Conservation (phyloP, 2,797 vertebrate genomes). For the Menidia menidia region DNA sequence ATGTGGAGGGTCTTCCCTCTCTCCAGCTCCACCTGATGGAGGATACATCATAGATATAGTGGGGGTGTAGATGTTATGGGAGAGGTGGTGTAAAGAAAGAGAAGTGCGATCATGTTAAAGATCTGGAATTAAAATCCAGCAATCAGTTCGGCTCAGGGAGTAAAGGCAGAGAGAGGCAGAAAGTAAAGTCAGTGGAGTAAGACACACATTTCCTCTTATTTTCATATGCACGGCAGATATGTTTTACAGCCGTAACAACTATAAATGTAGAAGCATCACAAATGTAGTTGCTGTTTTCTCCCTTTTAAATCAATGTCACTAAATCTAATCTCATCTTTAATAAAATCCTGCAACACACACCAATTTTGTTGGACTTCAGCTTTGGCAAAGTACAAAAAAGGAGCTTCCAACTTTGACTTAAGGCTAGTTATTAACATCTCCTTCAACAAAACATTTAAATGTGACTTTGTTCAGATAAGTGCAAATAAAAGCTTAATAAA, state of each 20-base stretch:
- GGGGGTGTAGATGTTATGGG: not conserved
- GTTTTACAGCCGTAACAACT: conserved; percentile 16
- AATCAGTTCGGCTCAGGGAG: conserved; percentile 34
- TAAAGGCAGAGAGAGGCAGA: conserved; percentile 37
- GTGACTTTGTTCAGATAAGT: too few species aligned
- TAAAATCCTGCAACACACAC: not conserved
- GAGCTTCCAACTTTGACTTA: too few species aligned
- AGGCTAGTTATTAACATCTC: too few species aligned
- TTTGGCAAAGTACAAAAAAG: too few species aligned
- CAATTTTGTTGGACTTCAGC: too few species aligned
- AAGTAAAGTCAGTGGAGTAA: conserved; percentile 30
- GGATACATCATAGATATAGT: conserved; percentile 5
- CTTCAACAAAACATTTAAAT: too few species aligned
- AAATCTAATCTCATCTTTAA: not conserved
- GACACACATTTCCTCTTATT: conserved; percentile 20
- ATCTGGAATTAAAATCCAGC: conserved; percentile 34
- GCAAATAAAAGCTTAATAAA: too few species aligned
- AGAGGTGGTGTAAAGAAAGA: not conserved
- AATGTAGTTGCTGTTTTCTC: not conserved
- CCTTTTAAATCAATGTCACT: not conserved
- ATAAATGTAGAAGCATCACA: not conserved
- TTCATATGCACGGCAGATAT: not conserved
- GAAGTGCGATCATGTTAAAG: conserved; percentile 34
- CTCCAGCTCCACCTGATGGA: conserved; percentile 91
- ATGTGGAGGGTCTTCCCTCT: conserved; percentile 94